These are phyloP conservation scores for Globodera ellingtonae DNA, from an alignment of 1,140 invertebrate genomes.

Conservation along the genomic window DNA sequence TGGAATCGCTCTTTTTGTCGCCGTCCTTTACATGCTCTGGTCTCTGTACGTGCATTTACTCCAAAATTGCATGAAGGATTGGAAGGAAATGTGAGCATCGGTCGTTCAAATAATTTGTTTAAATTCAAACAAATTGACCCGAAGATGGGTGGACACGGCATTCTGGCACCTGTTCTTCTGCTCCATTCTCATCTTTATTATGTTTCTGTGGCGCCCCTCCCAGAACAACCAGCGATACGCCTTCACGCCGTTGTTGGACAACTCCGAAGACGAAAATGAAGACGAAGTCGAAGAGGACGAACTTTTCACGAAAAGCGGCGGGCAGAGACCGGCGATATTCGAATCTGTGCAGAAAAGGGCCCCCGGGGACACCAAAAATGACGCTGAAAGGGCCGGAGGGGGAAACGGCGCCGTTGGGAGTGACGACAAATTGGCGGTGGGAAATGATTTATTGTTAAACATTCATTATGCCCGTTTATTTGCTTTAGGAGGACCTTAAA, in stretches of 20 bases:
- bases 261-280: slow-evolving; percentile 73
- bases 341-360: slow-evolving; percentile 52
- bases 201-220: slow-evolving; percentile 89
- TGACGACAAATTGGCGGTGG: slow-evolving; percentile 36
- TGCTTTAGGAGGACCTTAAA: slow-evolving; percentile 68
- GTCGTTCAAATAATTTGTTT: background rate
- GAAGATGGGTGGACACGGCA: slow-evolving; percentile 81
- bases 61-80: slow-evolving; percentile 72
- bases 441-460: too few relatives aligned
- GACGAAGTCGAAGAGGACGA: slow-evolving; percentile 48
- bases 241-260: slow-evolving; percentile 85
- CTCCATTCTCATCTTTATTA: slow-evolving; percentile 82
- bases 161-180: slow-evolving; percentile 92
- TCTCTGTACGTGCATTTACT: slow-evolving; percentile 76
- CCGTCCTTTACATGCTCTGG: slow-evolving; percentile 88
- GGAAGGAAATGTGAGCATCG: slow-evolving; percentile 76
- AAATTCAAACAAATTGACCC: too few relatives aligned
- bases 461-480: too few relatives aligned
- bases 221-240: slow-evolving; percentile 92
- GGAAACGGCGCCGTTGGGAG: background rate
- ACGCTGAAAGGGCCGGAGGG: background rate
- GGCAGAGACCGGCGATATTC: slow-evolving; percentile 37
- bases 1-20: slow-evolving; percentile 82
- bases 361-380: slow-evolving; percentile 18
- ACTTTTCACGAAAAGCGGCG: slow-evolving; percentile 42